A percentile compares a stretch with the other conserved stretches of the same genome.
Evolutionary conservation across 2,888 invertebrate species (phyloP).

Genomic region (Chymomyza procnemis): DNA sequence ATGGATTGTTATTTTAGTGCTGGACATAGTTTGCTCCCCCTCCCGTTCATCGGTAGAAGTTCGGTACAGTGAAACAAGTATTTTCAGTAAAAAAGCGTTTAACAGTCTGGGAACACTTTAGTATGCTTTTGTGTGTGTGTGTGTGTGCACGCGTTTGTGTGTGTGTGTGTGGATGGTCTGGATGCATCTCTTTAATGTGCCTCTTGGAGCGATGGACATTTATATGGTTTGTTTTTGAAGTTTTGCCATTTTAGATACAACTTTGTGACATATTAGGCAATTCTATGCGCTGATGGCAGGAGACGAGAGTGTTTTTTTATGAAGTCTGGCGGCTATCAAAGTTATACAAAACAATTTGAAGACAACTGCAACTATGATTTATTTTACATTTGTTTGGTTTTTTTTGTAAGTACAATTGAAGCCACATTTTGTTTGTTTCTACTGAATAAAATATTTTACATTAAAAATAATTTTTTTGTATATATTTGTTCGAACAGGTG

Average conservation of each 20-base stretch:
- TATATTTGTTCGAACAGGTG: conserved; percentile 46
- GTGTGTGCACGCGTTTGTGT: conserved; percentile 9
- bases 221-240: conserved; percentile 59
- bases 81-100: conserved; percentile 51
- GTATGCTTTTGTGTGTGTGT: conserved; percentile 7
- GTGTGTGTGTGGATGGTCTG: conserved; percentile 2
- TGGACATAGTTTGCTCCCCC: neutral
- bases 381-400: too few species aligned
- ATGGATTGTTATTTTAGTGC: conserved; percentile 50
- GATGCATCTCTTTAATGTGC: neutral
- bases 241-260: conserved; percentile 5
- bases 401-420: neutral
- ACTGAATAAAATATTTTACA: conserved; percentile 20
- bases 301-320: neutral
- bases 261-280: neutral
- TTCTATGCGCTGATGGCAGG: neutral
- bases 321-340: too few species aligned
- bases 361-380: neutral
- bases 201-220: conserved; percentile 42
- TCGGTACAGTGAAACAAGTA: neutral
- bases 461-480: conserved; percentile 9
- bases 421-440: conserved; percentile 23
- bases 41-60: neutral
- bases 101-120: conserved; percentile 47
- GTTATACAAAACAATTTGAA: neutral